Base-by-base conservation (phyloP, 53 echinoderm and acorn worm genomes). In the Holothuria leucospilota region DNA sequence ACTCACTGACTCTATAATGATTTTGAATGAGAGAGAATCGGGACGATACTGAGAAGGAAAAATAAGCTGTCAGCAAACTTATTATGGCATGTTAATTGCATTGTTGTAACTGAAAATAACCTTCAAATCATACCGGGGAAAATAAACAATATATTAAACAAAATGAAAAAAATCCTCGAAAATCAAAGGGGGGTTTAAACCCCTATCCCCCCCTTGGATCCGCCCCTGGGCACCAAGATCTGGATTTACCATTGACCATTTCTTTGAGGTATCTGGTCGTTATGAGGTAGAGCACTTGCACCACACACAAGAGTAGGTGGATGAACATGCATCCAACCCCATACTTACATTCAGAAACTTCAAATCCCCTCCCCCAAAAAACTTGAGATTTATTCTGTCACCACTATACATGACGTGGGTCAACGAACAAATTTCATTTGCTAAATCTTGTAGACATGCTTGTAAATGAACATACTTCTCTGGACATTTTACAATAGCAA, bases 271-370 rank as follows among this genome's bases (percentile, higher is more conserved):
- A 51, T 67, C 52, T 52, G 81, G 70, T 46, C 88, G 51, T 82
- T 87, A 81, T 51, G 51, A 46, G 41, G 63, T 42, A 34, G 88
- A 79, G 69, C 88, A 87, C 39, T 87, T 87, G 68, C 88, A 87
- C 81, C 88, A 87, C 46, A 60, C 79, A 87, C 81, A 65, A 39
- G 53, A 53, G 27, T 87, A 87, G 15, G 52, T 81, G 56, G 80
- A 80, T 6, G 64, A 80, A 58, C 88, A 88, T 84, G 88, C 84
- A n/a, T 68, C 82, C 51, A 88, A 49, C 20, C 88, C 83, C 88
- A 88, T 88, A 25, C 68, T 51, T 60, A 84, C 70, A 71, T 88
- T 88, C 14, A 82, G 46, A 70, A 70, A 70, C 38, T 65, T 70
- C 39, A 70, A 70, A 39, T 70, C 71, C 71, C 71, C 71, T 39